phyloP scores from a whole-genome alignment of 2,113 vertebrate species.

The Cygnus atratus region DNA sequence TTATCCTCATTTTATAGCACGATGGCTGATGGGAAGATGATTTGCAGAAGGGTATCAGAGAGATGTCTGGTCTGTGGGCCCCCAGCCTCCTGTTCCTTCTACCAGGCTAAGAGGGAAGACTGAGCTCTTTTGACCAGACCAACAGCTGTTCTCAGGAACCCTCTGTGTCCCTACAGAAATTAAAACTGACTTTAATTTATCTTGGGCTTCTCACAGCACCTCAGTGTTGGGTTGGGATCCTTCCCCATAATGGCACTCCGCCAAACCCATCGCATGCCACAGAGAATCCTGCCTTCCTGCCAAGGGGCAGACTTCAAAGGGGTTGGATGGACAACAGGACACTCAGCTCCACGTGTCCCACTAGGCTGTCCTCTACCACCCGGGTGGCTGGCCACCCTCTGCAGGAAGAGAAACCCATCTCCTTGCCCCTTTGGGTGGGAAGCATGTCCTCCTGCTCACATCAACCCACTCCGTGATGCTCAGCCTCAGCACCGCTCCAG shows the following conservation, averaged over 20 bases:
- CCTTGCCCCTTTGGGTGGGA: background rate
- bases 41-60: background rate
- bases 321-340: background rate
- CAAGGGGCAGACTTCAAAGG: slow-evolving; percentile 9
- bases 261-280: background rate
- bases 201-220: background rate
- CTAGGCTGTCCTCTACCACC: background rate
- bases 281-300: slow-evolving; percentile 21
- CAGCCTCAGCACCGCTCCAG: background rate
- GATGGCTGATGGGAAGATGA: background rate
- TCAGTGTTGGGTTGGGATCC: background rate
- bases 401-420: background rate
- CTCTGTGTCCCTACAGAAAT: background rate
- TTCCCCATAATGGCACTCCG: fast-evolving
- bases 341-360: background rate
- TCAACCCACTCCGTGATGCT: background rate
- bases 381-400: background rate
- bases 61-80: background rate
- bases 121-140: background rate
- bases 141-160: background rate
- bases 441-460: fast-evolving
- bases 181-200: slow-evolving; percentile 20
- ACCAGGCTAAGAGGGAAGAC: background rate
- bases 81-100: background rate
- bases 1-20: background rate